Conservation (phyloP, 2,888 invertebrate genomes). For the Watsonalla binaria region DNA sequence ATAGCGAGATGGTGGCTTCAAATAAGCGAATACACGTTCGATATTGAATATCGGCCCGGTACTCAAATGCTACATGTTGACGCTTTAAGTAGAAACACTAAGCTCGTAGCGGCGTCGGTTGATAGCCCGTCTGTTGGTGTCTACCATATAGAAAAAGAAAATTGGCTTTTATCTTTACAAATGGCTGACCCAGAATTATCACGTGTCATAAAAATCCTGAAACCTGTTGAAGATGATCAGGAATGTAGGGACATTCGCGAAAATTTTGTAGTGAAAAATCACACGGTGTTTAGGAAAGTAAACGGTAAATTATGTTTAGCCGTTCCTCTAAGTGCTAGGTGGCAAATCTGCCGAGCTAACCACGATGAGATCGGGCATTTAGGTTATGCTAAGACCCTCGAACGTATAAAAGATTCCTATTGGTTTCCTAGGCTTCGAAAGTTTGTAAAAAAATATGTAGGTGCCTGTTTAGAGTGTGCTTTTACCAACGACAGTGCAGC, state of each 20-base stretch:
- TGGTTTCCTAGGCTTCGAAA: constrained; percentile 9
- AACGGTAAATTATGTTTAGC: constrained; percentile 23
- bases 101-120: no score
- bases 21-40: no score
- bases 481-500: constrained; percentile 9
- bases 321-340: constrained; percentile 24
- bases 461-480: constrained; percentile 11
- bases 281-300: constrained; percentile 9
- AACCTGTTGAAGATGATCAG: constrained; percentile 4
- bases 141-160: no score
- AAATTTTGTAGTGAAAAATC: constrained; percentile 15
- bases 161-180: no score
- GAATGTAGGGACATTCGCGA: constrained; percentile 11
- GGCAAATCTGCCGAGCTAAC: no score
- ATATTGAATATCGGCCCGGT: no score
- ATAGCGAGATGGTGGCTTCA: no score
- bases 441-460: no score
- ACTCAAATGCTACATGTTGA: no score
- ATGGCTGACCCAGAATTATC: neutral
- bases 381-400: constrained; percentile 8
- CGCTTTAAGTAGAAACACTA: no score
- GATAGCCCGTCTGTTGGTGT: no score
- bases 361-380: constrained; percentile 7
- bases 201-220: constrained; percentile 3
- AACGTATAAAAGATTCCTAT: constrained; percentile 2